Conservation (phyloP, 2,888 invertebrate genomes). For the Orgyia antiqua region DNA sequence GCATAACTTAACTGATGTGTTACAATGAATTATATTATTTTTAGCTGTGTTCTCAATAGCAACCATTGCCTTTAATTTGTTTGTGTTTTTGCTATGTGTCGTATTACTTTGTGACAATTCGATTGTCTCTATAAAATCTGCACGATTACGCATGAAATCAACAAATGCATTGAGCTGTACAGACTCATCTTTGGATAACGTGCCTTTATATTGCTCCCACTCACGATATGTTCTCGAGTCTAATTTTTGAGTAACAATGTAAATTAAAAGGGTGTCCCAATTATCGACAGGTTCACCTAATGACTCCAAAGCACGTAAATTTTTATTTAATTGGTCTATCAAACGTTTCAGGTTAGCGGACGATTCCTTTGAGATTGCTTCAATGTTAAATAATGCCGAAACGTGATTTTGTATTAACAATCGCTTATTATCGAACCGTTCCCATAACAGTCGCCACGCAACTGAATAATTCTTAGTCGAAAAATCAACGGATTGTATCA, state of each 20-base stretch:
- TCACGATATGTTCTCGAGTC: slow-evolving; percentile 17
- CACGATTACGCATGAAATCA: slow-evolving; percentile 7
- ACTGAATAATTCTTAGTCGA: slow-evolving; percentile 15
- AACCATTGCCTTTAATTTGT: too few relatives aligned
- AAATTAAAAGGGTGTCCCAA: too few relatives aligned
- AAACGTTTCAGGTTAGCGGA: slow-evolving; percentile 12
- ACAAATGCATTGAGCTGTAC: slow-evolving; percentile 10
- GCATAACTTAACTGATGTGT: too few relatives aligned
- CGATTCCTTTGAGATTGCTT: slow-evolving; percentile 16
- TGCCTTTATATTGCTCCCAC: slow-evolving; percentile 25
- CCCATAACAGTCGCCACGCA: slow-evolving; percentile 21
- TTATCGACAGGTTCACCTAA: too few relatives aligned
- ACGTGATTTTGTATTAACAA: too few relatives aligned
- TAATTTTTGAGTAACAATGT: too few relatives aligned
- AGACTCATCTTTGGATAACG: too few relatives aligned
- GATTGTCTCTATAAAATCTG: slow-evolving; percentile 4
- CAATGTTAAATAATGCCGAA: slow-evolving; percentile 21
- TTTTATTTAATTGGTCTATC: slow-evolving; percentile 21
- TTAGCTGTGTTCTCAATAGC: too few relatives aligned
- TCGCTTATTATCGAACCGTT: slow-evolving; percentile 21
- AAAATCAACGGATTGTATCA: slow-evolving; percentile 18
- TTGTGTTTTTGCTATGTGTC: background rate
- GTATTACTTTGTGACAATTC: background rate
- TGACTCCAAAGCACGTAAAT: slow-evolving; percentile 18
- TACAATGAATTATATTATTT: too few relatives aligned